Evolutionary conservation across 2,888 invertebrate species (phyloP).

Genomic region (Tipula vernalis): DNA sequence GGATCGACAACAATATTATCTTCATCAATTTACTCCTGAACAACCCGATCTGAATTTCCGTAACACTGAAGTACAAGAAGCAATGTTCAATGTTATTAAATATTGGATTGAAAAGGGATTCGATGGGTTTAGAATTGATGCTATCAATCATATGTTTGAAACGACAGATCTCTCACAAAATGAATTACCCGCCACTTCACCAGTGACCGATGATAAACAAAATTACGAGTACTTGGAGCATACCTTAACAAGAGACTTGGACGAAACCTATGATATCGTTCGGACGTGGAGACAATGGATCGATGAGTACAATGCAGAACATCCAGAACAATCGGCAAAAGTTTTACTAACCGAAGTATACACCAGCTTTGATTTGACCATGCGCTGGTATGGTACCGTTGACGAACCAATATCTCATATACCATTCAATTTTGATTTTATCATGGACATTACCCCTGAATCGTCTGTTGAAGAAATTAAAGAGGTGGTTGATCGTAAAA

Average conservation of each 20-base stretch:
- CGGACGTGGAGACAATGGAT: slow-evolving; percentile 50
- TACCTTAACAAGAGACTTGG: slow-evolving; percentile 45
- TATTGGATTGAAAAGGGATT: slow-evolving; percentile 67
- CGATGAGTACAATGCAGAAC: slow-evolving; percentile 40
- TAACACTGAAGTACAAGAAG: slow-evolving; percentile 50
- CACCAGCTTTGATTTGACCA: slow-evolving; percentile 42
- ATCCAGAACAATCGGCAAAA: slow-evolving; percentile 35
- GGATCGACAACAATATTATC: slow-evolving; percentile 49
- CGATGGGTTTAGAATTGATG: slow-evolving; percentile 63
- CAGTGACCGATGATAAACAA: slow-evolving; percentile 32
- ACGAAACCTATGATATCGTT: slow-evolving; percentile 41
- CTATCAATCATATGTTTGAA: slow-evolving; percentile 46
- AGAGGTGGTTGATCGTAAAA: slow-evolving; percentile 48
- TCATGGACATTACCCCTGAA: slow-evolving; percentile 42
- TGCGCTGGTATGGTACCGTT: slow-evolving; percentile 49
- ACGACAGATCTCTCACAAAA: slow-evolving; percentile 31
- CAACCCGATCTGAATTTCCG: slow-evolving; percentile 74
- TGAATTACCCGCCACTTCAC: slow-evolving; percentile 38
- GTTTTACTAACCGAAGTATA: slow-evolving; percentile 71
- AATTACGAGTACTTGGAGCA: slow-evolving; percentile 46
- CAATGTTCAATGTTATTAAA: slow-evolving; percentile 47
- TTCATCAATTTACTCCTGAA: slow-evolving; percentile 46
- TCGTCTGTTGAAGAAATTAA: slow-evolving; percentile 50
- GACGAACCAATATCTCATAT: slow-evolving; percentile 48
- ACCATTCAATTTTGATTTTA: slow-evolving; percentile 69